Evolutionary conservation across 2,888 invertebrate genomes (phyloP), one percentile per base, ranked within the genome.

Genomic region (Oxytorus armatus): DNA sequence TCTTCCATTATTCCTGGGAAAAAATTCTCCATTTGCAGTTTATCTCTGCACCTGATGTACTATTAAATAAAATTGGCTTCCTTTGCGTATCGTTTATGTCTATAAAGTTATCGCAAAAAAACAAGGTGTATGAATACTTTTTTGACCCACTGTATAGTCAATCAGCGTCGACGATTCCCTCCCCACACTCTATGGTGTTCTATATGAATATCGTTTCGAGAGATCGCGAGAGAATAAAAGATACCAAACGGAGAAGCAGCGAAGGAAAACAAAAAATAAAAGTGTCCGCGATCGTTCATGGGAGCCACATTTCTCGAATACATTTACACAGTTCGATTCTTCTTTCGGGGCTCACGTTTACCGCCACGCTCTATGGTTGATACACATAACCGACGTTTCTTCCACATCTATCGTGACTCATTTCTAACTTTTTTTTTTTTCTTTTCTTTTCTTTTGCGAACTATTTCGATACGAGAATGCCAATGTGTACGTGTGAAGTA

Each of bases 171-270:
- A 36, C 16, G 25, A 55, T 42, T 57, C 59, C 14, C n/a, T 59
- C 5, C 47, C 11, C 36, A 18, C 0, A 42, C 83, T n/a, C n/a
- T n/a, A n/a, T n/a, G n/a, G n/a, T n/a, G n/a, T n/a, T n/a, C n/a
- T n/a, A n/a, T n/a, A n/a, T n/a, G n/a, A n/a, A 79, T 79, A 77
- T 14, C 76, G 72, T 76, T 75, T 80, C 74, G 81, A 79, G 77
- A 79, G 80, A 61, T 75, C 79, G 81, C 84, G 81, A 77, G 83
- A 75, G 63, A 49, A 49, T 11, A 44, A 57, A 59, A 44, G 66
- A 59, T 63, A 51, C 36, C 49, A 39, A 36, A 70, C 51, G 39
- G 33, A 25, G 23, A 42, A 61, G 70, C 53, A 77, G 69, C 68
- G 79, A 75, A 66, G 23, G 16, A 18, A 44, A 44, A 16, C 10